Evolutionary conservation across 1,140 invertebrate genomes (phyloP).

Genomic region (Polypedilum vanderplanki): DNA sequence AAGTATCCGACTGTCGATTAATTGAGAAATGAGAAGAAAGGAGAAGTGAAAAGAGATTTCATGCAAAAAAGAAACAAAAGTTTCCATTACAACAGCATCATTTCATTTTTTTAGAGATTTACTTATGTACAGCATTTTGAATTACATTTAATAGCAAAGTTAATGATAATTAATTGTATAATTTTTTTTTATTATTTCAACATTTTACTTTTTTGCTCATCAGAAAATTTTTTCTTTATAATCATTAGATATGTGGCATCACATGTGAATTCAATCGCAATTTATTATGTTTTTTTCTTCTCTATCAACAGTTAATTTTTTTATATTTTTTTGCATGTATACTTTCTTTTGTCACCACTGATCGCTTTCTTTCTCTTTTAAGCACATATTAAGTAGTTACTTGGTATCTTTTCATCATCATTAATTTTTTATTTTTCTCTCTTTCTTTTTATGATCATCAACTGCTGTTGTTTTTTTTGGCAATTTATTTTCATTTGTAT

Average conservation of each 20-base stretch:
- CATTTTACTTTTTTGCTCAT: not conserved
- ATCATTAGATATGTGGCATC: slow-evolving; percentile 30
- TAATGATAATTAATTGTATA: slow-evolving; percentile 15
- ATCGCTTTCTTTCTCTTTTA: not conserved
- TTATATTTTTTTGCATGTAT: not conserved
- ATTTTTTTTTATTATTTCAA: not conserved
- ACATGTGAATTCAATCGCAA: slow-evolving; percentile 23
- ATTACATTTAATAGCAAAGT: slow-evolving; percentile 19
- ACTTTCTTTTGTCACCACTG: not conserved
- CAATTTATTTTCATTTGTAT: too few species aligned
- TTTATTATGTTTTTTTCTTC: not conserved
- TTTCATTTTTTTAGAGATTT: not conserved
- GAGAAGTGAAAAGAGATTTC: not conserved
- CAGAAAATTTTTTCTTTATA: not conserved
- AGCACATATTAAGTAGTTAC: too few species aligned
- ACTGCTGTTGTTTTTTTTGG: too few species aligned
- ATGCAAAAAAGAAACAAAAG: not conserved
- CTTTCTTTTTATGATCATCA: too few species aligned
- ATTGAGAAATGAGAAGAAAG: not conserved
- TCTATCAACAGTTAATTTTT: not conserved
- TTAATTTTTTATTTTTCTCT: too few species aligned
- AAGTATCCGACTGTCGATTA: not conserved
- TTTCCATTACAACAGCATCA: not conserved
- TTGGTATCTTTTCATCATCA: too few species aligned
- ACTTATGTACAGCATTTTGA: not conserved